phyloP scores from a whole-genome alignment of 2,888 invertebrate species.

The Pteria penguin region DNA sequence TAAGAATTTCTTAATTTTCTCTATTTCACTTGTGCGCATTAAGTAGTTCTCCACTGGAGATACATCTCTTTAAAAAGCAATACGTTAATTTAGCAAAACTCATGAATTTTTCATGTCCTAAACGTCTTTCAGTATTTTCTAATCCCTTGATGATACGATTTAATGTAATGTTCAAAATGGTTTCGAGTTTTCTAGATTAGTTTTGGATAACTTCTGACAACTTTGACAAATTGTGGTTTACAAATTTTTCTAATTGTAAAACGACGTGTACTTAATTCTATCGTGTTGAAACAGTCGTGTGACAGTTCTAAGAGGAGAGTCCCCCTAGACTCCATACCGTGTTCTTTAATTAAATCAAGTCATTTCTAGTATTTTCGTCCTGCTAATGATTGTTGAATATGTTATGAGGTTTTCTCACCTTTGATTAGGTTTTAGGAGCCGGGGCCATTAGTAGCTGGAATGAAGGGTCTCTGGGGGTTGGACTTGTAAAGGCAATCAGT shows the following conservation, averaged over 20 bases:
- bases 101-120: constrained; percentile 45
- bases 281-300: constrained; percentile 43
- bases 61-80: constrained; percentile 14
- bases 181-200: constrained; percentile 43
- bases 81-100: constrained; percentile 33
- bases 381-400: constrained; percentile 48
- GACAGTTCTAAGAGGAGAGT: constrained; percentile 21
- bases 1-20: too few species aligned
- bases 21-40: too few species aligned
- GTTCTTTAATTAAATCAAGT: constrained; percentile 48
- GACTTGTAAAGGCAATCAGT: constrained; percentile 22
- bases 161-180: constrained; percentile 17
- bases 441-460: constrained; percentile 11
- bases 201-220: constrained; percentile 48
- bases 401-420: constrained; percentile 56
- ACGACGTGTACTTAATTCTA: constrained; percentile 47
- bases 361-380: constrained; percentile 31
- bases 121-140: constrained; percentile 41
- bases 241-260: constrained; percentile 46
- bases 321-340: constrained; percentile 25
- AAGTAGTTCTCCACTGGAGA: too few species aligned
- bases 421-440: constrained; percentile 23
- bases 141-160: constrained; percentile 31
- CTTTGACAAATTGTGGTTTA: constrained; percentile 48
- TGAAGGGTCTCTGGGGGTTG: constrained; percentile 1